Base-by-base conservation (phyloP, 2,888 invertebrate species). In the Lasioglossum figueresi region DNA sequence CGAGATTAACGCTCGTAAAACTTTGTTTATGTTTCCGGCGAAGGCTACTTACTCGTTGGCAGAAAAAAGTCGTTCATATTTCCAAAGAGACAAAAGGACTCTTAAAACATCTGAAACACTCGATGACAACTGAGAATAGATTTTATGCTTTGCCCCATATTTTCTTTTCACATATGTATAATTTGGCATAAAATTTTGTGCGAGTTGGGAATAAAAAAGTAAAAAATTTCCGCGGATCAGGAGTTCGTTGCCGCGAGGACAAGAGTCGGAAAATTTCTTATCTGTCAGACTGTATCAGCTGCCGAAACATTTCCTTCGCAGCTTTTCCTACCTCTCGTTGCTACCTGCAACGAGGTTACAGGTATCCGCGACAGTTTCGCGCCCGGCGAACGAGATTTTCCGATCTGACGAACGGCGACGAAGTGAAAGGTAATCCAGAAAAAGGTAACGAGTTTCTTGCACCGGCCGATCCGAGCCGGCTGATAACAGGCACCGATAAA, bases 381-480 rank as follows among this genome's bases (percentile, higher is more conserved):
- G 66, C 71, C 52, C 23, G 76, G 78, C 76, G 78, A 80, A 82
- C 73, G 66, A 83, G 83, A 87, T 85, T 87, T 87, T 85, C 87
- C 85, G 83, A 82, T 45, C 82, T 31, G 76, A 66, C 73, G 71
- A 77, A 77, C 73, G 68, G 59, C 74, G 74, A 80, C 83, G 45
- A 75, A 83, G 87, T 85, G 88, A 88, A 88, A 87, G 88, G 87
- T 82, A 76, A 81, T 85, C 79, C 85, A 56, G 79, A 71, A 87
- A 87, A 88, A 82, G 80, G 80, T 72, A 84, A 88, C 88, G 71
- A 76, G 87, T 87, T 84, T 74, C 76, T 80, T 71, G 78, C 34
- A 31, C 14, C 27, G 59, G 56, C 27, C 27, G 27, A 63, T 14
- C 59, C 31, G 78, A 34, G 34, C 23, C 73, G 27, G 23, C 68